Evolutionary conservation across 2,888 invertebrate genomes (phyloP), one percentile per base, ranked within the genome.

Genomic region (Nyleta sp.): DNA sequence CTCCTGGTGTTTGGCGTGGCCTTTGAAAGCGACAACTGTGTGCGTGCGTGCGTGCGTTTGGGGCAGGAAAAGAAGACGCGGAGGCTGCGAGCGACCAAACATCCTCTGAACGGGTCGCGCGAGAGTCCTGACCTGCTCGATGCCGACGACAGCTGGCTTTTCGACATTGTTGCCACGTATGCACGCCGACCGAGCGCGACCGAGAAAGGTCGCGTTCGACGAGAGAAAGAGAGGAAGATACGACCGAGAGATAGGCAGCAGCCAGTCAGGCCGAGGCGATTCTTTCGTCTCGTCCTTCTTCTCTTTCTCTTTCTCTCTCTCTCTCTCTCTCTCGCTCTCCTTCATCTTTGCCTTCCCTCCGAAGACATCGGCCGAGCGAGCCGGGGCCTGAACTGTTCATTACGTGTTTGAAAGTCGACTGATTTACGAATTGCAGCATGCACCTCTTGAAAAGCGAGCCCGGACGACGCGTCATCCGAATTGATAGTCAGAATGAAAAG

Each of bases 131-230:
- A 76, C 76, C 76, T 76, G 76, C 76, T 71, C 70, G 76, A 76
- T 52, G 70, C 70, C 75, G 76, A 76, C 76, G 76, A 76, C 76
- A 76, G 76, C 76, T 76, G 76, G 76, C 76, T 71, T 64, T 70
- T 68, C 68, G 70, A 75, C 75, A 75, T 70, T 75, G 75, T 75
- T 75, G 75, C 75, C 75, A 75, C 75, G 70, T 75, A 53, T 75
- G 46, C 62, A 33, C 18, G 31, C 24, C 44, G 40, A 57, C 5
- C 50, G 50, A 44, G 20, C 46, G 20, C 24, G 48, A 48, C 13
- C 35, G 52, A 38, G 68, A 48, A 20, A 24, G 24, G 24, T 24
- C 24, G 24, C n/a, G 24, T 7, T n/a, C 11, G 24, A 7, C 22
- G 48, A 44, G 52, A 65, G 22, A 35, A 35, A 50, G 38, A 50